phyloP scores from a whole-genome alignment of 2,888 invertebrate species.

The Nebria brevicollis region DNA sequence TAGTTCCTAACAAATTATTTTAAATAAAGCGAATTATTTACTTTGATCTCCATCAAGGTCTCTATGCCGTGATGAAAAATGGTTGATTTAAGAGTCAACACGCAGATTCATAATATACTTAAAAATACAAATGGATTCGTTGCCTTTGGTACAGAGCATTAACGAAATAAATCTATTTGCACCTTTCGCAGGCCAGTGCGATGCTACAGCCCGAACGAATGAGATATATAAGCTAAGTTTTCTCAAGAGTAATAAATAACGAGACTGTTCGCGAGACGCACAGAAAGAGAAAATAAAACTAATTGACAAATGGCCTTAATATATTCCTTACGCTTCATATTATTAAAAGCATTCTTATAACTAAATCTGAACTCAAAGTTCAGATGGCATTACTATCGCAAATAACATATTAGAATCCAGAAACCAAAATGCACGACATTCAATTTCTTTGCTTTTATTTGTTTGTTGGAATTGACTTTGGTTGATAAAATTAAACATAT shows the following conservation, averaged over 20 bases:
- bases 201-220: constrained; percentile 14
- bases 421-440: not conserved
- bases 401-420: not conserved
- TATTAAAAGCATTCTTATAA: constrained; percentile 39
- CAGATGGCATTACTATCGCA: not conserved
- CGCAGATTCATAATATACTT: not conserved
- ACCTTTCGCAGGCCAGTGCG: constrained; percentile 27
- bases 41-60: not conserved
- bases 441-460: not conserved
- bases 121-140: constrained; percentile 17
- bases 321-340: constrained; percentile 43
- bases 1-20: no score
- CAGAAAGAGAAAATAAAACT: constrained; percentile 45
- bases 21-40: no score
- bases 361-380: not conserved
- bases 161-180: constrained; percentile 45
- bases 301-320: constrained; percentile 46
- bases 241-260: constrained; percentile 46
- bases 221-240: constrained; percentile 47
- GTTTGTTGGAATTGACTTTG: not conserved
- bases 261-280: constrained; percentile 33
- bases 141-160: constrained; percentile 7
- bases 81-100: not conserved
- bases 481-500: not conserved
- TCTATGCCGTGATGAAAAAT: not conserved